These are phyloP conservation scores for Trypoxylon attenuatum DNA, from an alignment of 2,888 invertebrate species.

Conservation along the genomic window DNA sequence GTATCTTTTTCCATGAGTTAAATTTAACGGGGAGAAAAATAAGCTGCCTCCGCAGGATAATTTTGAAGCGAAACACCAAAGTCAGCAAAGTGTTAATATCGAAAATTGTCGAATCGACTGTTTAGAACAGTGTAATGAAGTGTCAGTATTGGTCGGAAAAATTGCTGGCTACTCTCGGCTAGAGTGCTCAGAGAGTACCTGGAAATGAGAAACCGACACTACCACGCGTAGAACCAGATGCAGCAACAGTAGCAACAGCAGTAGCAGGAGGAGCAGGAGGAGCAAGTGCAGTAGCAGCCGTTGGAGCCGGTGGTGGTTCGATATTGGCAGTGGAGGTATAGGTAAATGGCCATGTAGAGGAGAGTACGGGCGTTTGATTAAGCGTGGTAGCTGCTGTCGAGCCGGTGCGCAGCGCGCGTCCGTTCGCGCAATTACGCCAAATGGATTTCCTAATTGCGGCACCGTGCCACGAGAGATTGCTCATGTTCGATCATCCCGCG, in stretches of 20 bases:
- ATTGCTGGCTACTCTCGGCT: too few species aligned
- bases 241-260: not conserved
- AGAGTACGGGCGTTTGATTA: slow-evolving; percentile 60
- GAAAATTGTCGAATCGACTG: too few species aligned
- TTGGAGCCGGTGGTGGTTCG: slow-evolving; percentile 3
- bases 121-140: too few species aligned
- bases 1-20: too few species aligned
- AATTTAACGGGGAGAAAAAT: too few species aligned
- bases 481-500: slow-evolving; percentile 64
- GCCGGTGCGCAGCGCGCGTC: slow-evolving; percentile 44
- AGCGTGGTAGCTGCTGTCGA: slow-evolving; percentile 58
- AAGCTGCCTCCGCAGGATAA: too few species aligned
- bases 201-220: not conserved
- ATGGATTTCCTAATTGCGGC: slow-evolving; percentile 73
- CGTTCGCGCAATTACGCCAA: slow-evolving; percentile 73
- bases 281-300: not conserved
- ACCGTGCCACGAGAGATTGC: slow-evolving; percentile 65
- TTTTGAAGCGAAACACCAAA: too few species aligned
- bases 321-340: slow-evolving; percentile 39
- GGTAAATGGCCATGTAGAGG: slow-evolving; percentile 45
- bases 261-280: not conserved
- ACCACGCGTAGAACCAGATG: not conserved
- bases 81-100: too few species aligned
- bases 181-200: slow-evolving; percentile 6
- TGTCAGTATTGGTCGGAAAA: too few species aligned